Percentiles rank a stretch among this genome's conserved stretches.
Conservation (phyloP, 2,888 invertebrate genomes). For the Drosophila nr. perissopoda region DNA sequence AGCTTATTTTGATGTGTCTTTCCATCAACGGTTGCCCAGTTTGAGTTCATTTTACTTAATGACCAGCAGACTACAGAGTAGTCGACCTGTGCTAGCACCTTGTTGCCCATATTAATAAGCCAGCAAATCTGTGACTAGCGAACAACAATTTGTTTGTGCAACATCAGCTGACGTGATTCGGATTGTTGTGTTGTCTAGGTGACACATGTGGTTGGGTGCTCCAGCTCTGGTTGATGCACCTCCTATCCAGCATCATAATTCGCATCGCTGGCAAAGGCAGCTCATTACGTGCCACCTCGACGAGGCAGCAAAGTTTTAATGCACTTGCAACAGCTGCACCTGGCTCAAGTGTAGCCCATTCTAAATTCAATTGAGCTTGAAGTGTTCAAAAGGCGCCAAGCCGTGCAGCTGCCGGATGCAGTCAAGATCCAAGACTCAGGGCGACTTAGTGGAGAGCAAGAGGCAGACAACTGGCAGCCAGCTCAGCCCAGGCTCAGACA, state of each 20-base stretch:
- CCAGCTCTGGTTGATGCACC: background rate
- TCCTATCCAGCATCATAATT: conserved; percentile 5
- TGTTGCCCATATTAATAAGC: conserved; percentile 24
- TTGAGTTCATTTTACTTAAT: conserved; percentile 53
- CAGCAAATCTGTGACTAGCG: conserved; percentile 21
- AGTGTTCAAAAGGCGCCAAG: conserved; percentile 68
- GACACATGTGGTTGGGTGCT: background rate
- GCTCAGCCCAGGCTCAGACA: conserved; percentile 26
- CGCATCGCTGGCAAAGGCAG: conserved; percentile 32
- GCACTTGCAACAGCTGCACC: conserved; percentile 52
- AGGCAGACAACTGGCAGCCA: background rate
- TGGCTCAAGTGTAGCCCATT: conserved; percentile 62
- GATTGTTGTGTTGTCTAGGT: conserved; percentile 49
- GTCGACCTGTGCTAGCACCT: background rate
- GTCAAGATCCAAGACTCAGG: conserved; percentile 17
- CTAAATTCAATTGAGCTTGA: conserved; percentile 75
- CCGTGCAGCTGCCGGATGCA: conserved; percentile 46
- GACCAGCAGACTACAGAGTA: conserved; percentile 13
- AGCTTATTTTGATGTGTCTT: conserved; percentile 66
- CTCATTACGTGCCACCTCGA: conserved; percentile 56
- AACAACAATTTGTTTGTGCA: conserved; percentile 44
- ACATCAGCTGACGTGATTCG: conserved; percentile 44
- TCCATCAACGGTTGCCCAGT: conserved; percentile 17
- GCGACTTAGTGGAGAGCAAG: conserved; percentile 5
- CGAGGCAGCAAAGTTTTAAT: conserved; percentile 42